A percentile compares a stretch with the other conserved stretches of the same genome.
Conservation (phyloP, 92 coral and sea anemone genomes). For the Bergia sp. region DNA sequence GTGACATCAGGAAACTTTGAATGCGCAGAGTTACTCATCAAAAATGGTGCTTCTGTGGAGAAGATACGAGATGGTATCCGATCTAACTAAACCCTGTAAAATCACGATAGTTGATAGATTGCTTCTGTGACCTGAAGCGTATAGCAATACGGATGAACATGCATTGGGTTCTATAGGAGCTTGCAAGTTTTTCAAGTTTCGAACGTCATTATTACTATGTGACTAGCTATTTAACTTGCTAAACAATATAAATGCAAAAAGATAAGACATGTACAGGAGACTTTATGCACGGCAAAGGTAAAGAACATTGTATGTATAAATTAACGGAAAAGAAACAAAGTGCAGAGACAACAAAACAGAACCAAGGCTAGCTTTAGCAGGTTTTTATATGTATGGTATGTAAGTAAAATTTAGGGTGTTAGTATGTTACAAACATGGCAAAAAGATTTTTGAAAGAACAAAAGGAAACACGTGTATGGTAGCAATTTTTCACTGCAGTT, state of each 20-base stretch:
- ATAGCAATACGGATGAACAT: not conserved
- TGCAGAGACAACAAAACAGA: no score
- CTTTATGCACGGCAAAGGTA: not conserved
- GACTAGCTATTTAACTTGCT: not conserved
- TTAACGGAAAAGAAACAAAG: not conserved
- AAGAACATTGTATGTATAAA: not conserved
- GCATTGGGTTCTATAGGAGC: no score
- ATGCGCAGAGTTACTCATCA: constrained; percentile 80
- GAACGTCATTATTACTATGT: no score
- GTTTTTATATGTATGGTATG: no score
- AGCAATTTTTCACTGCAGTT: no score
- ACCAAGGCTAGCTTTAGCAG: no score
- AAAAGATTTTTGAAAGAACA: no score
- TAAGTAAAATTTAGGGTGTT: no score
- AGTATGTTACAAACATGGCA: no score
- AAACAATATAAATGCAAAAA: not conserved
- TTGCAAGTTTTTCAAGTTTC: no score
- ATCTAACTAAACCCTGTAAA: not conserved
- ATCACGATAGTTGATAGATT: not conserved
- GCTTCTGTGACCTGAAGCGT: not conserved
- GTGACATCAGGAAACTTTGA: constrained; percentile 79
- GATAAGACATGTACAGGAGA: no score
- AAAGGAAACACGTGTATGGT: no score
- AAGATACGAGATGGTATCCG: constrained; percentile 70
- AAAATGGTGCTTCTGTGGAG: constrained; percentile 78